Percentiles rank a stretch among this genome's conserved stretches.
Evolutionary conservation across 2,888 invertebrate species (phyloP).

Genomic region (Mesoligia furuncula): DNA sequence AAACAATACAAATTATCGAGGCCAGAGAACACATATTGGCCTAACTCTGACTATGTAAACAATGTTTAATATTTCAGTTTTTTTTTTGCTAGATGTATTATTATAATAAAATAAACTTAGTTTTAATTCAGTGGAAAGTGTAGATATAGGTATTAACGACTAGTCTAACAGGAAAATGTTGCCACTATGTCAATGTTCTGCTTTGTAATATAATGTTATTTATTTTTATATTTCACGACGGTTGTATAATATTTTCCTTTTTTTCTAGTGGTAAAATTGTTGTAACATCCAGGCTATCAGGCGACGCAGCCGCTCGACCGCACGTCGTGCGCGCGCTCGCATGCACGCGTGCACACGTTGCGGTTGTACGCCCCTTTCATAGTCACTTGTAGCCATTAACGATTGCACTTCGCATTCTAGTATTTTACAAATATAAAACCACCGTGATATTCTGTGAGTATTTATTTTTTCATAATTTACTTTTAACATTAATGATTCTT

Average conservation of each 20-base stretch:
- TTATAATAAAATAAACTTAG: slow-evolving; percentile 74
- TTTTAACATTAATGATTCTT: slow-evolving; percentile 65
- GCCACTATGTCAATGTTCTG: slow-evolving; percentile 88
- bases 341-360: slow-evolving; percentile 1
- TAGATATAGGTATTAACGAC: slow-evolving; percentile 88
- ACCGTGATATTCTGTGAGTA: slow-evolving; percentile 75
- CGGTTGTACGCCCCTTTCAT: slow-evolving; percentile 25
- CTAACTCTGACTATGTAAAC: slow-evolving; percentile 71
- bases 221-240: slow-evolving; percentile 86
- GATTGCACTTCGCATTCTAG: slow-evolving; percentile 64
- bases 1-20: slow-evolving; percentile 58
- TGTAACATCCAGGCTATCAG: slow-evolving; percentile 82
- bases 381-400: slow-evolving; percentile 56
- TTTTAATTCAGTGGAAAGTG: slow-evolving; percentile 77
- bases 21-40: slow-evolving; percentile 67
- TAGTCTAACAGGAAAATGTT: slow-evolving; percentile 89
- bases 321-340: neutral
- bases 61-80: slow-evolving; percentile 72
- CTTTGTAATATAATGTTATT: slow-evolving; percentile 89
- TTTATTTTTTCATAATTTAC: slow-evolving; percentile 62
- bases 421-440: slow-evolving; percentile 71
- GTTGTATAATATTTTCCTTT: slow-evolving; percentile 83
- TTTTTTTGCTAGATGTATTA: slow-evolving; percentile 76
- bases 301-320: slow-evolving; percentile 66
- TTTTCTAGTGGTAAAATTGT: slow-evolving; percentile 78